Conservation (phyloP, 2,797 vertebrate genomes). For the Pangasius mekongensis region DNA sequence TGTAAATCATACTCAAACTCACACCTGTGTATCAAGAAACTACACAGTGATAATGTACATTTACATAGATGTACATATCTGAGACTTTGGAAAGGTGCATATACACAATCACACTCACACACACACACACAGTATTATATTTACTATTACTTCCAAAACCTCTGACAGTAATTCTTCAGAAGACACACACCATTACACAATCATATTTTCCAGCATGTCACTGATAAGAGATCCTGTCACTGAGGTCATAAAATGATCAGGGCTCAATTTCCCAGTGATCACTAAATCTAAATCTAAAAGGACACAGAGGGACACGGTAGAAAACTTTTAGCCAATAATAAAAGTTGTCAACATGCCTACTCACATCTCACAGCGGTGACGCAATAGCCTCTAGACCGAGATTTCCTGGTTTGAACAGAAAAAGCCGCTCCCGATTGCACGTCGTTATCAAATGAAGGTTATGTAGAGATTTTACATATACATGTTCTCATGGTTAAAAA, state of each 20-base stretch:
- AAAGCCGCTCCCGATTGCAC: neutral
- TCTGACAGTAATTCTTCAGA: neutral
- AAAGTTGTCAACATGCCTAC: neutral
- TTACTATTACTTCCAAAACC: neutral
- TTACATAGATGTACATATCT: neutral
- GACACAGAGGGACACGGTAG: neutral
- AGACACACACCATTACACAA: neutral
- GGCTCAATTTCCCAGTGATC: too few relatives aligned
- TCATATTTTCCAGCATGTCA: neutral
- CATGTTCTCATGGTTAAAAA: neutral
- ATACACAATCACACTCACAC: neutral
- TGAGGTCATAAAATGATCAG: slow-evolving; percentile 3
- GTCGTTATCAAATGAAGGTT: neutral
- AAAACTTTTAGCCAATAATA: neutral
- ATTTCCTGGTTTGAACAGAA: neutral
- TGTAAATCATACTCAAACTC: neutral
- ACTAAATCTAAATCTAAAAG: neutral
- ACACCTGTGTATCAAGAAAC: neutral
- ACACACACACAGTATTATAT: neutral
- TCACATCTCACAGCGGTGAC: neutral
- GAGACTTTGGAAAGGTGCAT: neutral
- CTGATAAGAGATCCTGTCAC: neutral
- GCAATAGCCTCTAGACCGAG: neutral
- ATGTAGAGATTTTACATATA: neutral
- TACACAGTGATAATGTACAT: neutral